These are phyloP conservation scores for Mnemiopsis leidyi DNA, from an alignment of 37 sponge, comb jelly and placozoan genomes.

Conservation along the genomic window DNA sequence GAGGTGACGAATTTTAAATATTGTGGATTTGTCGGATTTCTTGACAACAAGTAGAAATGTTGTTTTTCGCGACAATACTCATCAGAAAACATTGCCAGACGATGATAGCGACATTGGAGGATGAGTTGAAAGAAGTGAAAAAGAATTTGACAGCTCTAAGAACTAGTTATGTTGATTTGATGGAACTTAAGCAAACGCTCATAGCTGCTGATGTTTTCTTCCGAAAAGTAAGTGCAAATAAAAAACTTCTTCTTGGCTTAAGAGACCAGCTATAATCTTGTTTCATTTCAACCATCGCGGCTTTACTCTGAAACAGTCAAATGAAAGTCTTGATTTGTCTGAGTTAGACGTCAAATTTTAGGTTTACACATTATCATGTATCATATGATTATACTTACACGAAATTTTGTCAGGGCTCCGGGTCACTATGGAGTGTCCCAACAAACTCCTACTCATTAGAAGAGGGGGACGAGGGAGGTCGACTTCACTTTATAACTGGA, in stretches of 20 bases:
- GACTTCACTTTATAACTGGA: conserved; percentile 84
- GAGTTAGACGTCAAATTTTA: no score
- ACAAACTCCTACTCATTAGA: neutral
- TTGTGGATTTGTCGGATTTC: no score
- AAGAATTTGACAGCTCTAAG: conserved; percentile 85
- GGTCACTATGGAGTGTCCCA: neutral
- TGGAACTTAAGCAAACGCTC: conserved; percentile 92
- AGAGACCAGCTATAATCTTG: no score
- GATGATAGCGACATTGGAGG: conserved; percentile 69
- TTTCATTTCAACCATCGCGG: no score
- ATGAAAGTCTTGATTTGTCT: no score
- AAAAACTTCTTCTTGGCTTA: no score
- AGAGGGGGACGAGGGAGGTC: neutral
- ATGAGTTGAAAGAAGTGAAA: conserved; percentile 92
- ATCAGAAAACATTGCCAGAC: neutral
- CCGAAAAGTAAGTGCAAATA: conserved; percentile 80
- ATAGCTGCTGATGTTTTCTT: conserved; percentile 81
- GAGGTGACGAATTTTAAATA: neutral
- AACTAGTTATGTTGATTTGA: conserved; percentile 85
- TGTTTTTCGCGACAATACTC: neutral
- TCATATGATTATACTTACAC: no score
- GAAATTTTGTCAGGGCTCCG: neutral
- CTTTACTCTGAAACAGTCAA: no score
- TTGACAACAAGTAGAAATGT: no score
- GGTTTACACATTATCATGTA: no score